Conservation (phyloP, 2,113 vertebrate species). For the Syngnathus scovelli region DNA sequence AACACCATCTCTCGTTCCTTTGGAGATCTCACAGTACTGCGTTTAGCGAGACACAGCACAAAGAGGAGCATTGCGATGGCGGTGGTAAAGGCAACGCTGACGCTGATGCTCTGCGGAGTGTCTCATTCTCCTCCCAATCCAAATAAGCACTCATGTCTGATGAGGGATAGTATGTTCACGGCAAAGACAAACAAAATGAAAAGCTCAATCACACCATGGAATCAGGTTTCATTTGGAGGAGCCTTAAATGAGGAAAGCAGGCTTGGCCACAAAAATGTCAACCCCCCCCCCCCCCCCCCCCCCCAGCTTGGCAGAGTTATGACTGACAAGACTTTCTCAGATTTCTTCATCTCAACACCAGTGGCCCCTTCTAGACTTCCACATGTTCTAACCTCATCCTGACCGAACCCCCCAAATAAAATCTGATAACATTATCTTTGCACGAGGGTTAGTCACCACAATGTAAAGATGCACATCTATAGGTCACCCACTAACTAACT, state of each 20-base stretch:
- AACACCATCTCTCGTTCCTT: neutral
- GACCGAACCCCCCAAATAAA: neutral
- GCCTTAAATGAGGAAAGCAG: slow-evolving; percentile 66
- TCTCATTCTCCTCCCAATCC: slow-evolving; percentile 41
- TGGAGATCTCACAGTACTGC: neutral
- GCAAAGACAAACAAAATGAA: slow-evolving; percentile 64
- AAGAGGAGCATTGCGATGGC: slow-evolving; percentile 19
- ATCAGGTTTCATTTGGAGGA: slow-evolving; percentile 51
- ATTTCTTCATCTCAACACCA: slow-evolving; percentile 51
- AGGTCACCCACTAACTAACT: slow-evolving; percentile 24
- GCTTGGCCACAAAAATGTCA: slow-evolving; percentile 44
- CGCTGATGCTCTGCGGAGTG: slow-evolving; percentile 22
- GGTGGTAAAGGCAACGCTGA: slow-evolving; percentile 26
- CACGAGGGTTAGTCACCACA: slow-evolving; percentile 1
- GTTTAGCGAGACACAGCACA: slow-evolving; percentile 3
- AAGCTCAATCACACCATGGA: slow-evolving; percentile 55
- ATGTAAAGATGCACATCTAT: neutral
- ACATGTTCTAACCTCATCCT: neutral
- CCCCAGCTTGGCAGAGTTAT: slow-evolving; percentile 51
- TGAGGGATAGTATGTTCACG: slow-evolving; percentile 54
- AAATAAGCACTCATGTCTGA: slow-evolving; percentile 61
- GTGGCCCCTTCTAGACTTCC: slow-evolving; percentile 7
- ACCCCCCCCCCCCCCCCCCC: slow-evolving; percentile 40
- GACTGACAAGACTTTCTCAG: slow-evolving; percentile 57
- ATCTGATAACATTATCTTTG: slow-evolving; percentile 12